Base-by-base conservation (phyloP, 2,888 invertebrate species). In the Phortica okadai region DNA sequence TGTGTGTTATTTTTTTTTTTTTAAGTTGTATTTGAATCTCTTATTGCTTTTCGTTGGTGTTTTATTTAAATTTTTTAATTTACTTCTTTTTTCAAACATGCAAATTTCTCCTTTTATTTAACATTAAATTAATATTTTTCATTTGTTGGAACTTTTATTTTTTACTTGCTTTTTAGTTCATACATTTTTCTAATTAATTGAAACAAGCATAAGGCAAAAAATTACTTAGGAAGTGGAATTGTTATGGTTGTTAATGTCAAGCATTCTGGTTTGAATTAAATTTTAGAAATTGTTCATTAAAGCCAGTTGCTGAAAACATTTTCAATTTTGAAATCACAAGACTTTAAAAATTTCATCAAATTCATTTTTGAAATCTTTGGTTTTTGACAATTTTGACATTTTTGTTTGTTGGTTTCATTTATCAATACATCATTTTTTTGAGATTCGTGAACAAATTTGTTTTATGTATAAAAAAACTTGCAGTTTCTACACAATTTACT, bases 131-230 rank as follows among this genome's bases (percentile, higher is more conserved):
- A 59, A 62, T 45, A 62, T 62, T 56, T 73, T 10, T 72, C 41
- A 11, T 72, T 56, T 56, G 56, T 56, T 56, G n/a, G 14, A n/a
- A 56, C 16, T 10, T n/a, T 56, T 72, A 3, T 74, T 74, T 6
- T 74, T 73, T 59, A 7, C 33, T 41, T 67, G 33, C 66, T 66
- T 25, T 70, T 59, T 67, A 67, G 74, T 67, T 67, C 74, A 74
- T 67, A 66, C 41, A 42, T 33, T 74, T 69, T 74, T 74, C 33
- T 73, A 45, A 64, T 62, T 8, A 74, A 58, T 69, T 76, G 56
- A 67, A 73, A 73, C 66, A 76, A 73, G 67, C 77, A 79, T 84
- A 84, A 84, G 84, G 83, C 84, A 84, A 84, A 83, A 41, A 67
- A 80, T 77, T 80, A 82, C 82, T 77, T 81, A 83, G 84, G 84